Conservation (phyloP, 2,113 vertebrate species). For the Pachypanchax playfairii region DNA sequence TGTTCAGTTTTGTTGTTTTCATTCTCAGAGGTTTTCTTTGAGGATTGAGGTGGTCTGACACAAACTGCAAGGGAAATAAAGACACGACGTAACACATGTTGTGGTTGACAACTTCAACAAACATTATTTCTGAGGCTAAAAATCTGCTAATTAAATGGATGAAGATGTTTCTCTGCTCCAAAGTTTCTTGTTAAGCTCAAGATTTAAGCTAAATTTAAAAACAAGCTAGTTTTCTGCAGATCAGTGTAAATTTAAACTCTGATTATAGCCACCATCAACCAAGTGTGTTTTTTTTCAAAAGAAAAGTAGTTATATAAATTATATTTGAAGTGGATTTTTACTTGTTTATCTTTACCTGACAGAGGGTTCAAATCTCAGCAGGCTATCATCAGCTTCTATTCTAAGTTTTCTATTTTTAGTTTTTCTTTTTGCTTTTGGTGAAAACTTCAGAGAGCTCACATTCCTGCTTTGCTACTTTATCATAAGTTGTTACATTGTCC, state of each 20-base stretch:
- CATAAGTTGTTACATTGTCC: slow-evolving; percentile 2
- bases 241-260: slow-evolving; percentile 7
- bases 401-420: slow-evolving; percentile 55
- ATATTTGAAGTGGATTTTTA: slow-evolving; percentile 39
- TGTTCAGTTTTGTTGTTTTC: slow-evolving; percentile 29
- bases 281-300: slow-evolving; percentile 25
- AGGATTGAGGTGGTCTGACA: slow-evolving; percentile 17
- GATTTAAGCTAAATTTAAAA: slow-evolving; percentile 14
- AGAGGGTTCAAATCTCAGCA: slow-evolving; percentile 48
- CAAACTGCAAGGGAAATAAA: slow-evolving; percentile 12
- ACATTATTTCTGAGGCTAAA: slow-evolving; percentile 6
- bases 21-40: slow-evolving; percentile 14
- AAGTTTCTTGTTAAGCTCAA: slow-evolving; percentile 8
- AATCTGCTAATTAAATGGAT: slow-evolving; percentile 11
- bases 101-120: too few relatives aligned
- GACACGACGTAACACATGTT: slow-evolving; percentile 29
- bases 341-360: slow-evolving; percentile 55
- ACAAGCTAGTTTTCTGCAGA: not conserved
- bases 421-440: slow-evolving; percentile 17
- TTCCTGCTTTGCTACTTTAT: slow-evolving; percentile 8
- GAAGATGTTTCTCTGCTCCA: not conserved
- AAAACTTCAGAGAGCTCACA: slow-evolving; percentile 17
- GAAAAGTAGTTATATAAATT: slow-evolving; percentile 32
- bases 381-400: slow-evolving; percentile 55
- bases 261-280: not conserved